These are phyloP conservation scores for Drosophila paucipuncta DNA, from an alignment of 2,888 invertebrate genomes.

Conservation along the genomic window DNA sequence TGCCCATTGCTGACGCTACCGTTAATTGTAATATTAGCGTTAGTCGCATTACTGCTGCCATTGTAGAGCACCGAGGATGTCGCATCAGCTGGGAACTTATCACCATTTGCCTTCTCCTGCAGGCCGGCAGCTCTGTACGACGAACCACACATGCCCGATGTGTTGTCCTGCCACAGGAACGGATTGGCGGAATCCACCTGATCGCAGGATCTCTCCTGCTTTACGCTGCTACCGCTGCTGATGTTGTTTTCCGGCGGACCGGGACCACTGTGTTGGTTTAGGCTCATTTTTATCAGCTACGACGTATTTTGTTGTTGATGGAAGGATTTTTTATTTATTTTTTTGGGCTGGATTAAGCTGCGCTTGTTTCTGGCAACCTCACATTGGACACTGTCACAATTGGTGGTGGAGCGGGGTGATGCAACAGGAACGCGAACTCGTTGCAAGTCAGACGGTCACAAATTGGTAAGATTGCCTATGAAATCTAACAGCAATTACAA, in stretches of 20 bases:
- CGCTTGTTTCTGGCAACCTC: neutral
- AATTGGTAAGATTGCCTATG: conserved; percentile 1
- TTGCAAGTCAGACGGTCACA: neutral
- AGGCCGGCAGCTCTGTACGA: conserved; percentile 26
- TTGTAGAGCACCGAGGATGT: conserved; percentile 16
- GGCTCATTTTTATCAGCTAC: conserved; percentile 85
- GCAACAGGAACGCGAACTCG: conserved; percentile 30
- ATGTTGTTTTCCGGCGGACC: conserved; percentile 80
- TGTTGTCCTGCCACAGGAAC: conserved; percentile 49
- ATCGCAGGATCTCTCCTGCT: conserved; percentile 39
- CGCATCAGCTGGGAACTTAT: conserved; percentile 21
- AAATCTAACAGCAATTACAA: conserved; percentile 1
- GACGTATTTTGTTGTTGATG: conserved; percentile 47
- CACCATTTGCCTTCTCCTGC: conserved; percentile 19
- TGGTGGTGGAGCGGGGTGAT: conserved; percentile 2
- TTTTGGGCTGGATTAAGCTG: neutral
- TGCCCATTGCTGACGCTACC: conserved; percentile 25
- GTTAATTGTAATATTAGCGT: neutral
- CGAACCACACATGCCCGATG: conserved; percentile 53
- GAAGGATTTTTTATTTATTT: conserved; percentile 7
- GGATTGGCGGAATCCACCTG: conserved; percentile 59
- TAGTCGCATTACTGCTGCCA: conserved; percentile 17
- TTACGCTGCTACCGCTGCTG: conserved; percentile 12
- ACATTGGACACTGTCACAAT: conserved; percentile 29
- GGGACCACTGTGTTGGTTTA: conserved; percentile 85